These are phyloP conservation scores for Adrianichthys oophorus DNA, from an alignment of 2,797 vertebrate species.

Conservation along the genomic window DNA sequence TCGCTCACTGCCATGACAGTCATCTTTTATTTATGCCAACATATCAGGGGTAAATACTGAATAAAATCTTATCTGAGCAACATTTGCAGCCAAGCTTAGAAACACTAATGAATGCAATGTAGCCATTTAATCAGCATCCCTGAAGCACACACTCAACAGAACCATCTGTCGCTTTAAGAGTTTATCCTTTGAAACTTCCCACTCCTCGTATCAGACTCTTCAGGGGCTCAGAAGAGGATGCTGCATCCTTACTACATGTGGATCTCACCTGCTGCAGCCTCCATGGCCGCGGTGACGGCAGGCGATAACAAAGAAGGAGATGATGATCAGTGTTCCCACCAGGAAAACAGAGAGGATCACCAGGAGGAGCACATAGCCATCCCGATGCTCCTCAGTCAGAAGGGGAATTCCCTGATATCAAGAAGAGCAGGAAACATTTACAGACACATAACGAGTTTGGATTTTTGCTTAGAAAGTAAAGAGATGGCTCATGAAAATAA, in stretches of 20 bases:
- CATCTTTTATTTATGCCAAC: slow-evolving; percentile 28
- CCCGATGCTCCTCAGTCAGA: slow-evolving; percentile 70
- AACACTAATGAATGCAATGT: not conserved
- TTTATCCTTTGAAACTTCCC: slow-evolving; percentile 5
- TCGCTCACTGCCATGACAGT: slow-evolving; percentile 18
- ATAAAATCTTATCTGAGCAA: slow-evolving; percentile 6
- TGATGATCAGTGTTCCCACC: slow-evolving; percentile 85
- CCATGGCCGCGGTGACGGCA: slow-evolving; percentile 85
- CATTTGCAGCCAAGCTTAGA: slow-evolving; percentile 4
- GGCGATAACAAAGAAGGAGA: slow-evolving; percentile 85
- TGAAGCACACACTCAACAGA: slow-evolving; percentile 10
- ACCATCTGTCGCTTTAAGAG: not conserved
- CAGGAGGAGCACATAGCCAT: slow-evolving; percentile 87
- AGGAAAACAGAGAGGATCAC: slow-evolving; percentile 90
- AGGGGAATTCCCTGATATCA: slow-evolving; percentile 65
- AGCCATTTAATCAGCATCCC: not conserved
- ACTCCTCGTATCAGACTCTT: slow-evolving; percentile 1
- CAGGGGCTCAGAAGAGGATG: no score
- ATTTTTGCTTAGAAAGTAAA: no score
- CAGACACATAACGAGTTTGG: not conserved
- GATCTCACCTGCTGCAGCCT: slow-evolving; percentile 83
- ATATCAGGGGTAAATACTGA: slow-evolving; percentile 7
- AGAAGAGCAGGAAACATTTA: not conserved
- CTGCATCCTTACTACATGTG: slow-evolving; percentile 1
- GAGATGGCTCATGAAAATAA: no score